Percentiles rank a stretch among this genome's conserved stretches.
These are phyloP conservation scores for Cairina moschata DNA, from an alignment of 2,113 vertebrate species.

Conservation along the genomic window DNA sequence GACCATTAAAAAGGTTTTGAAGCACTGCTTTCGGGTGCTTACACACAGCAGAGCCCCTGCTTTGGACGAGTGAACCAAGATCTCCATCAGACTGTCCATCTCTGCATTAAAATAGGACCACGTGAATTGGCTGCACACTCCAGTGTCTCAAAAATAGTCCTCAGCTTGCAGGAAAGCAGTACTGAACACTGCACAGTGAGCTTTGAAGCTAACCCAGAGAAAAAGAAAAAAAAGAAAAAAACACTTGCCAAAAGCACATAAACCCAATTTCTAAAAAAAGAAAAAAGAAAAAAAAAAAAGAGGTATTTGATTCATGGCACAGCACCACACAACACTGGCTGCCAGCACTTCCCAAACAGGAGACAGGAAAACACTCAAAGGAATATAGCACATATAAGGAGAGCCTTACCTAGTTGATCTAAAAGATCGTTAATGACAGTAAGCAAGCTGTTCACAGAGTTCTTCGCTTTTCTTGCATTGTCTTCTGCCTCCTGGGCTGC, in stretches of 20 bases:
- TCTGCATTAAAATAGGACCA: neutral
- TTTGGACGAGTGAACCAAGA: neutral
- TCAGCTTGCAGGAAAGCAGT: neutral
- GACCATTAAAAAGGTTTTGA: neutral
- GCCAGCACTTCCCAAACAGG: neutral
- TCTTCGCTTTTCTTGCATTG: conserved; percentile 94
- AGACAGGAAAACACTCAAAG: neutral
- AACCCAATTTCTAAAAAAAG: neutral
- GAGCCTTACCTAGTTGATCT: conserved; percentile 85
- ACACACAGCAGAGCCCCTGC: neutral
- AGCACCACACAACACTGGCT: neutral
- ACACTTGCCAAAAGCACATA: neutral
- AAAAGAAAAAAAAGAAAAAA: neutral
- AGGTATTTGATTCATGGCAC: neutral
- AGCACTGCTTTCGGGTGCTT: neutral
- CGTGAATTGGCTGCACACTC: rapidly evolving
- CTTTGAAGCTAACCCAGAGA: neutral
- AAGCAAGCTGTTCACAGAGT: conserved; percentile 87
- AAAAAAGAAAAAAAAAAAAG: neutral
- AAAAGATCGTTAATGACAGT: conserved; percentile 85
- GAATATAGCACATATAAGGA: neutral
- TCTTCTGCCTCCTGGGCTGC: conserved; percentile 93
- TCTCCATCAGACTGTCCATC: rapidly evolving
- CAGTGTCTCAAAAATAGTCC: neutral
- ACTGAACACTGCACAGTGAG: neutral